Percentiles rank a stretch among this genome's conserved stretches.
Evolutionary conservation across 1,140 invertebrate species (phyloP).

Genomic region (Pollicipes pollicipes): DNA sequence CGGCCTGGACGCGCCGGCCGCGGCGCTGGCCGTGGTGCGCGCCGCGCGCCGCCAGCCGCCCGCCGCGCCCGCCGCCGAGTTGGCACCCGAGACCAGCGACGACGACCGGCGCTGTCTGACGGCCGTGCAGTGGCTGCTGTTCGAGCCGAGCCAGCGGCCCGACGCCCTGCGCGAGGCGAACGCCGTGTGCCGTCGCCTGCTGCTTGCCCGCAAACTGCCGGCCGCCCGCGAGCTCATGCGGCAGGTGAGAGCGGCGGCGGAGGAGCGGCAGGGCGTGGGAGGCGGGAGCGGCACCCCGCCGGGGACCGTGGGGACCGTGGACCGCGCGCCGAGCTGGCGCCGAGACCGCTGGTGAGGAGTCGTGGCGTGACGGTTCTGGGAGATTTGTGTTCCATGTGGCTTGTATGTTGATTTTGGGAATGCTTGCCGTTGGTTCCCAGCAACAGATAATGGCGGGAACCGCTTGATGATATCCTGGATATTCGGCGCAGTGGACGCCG

Average conservation of each 20-base stretch:
- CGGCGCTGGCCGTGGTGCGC: constrained; percentile 15
- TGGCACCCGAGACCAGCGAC: constrained; percentile 30
- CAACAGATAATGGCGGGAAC: no score
- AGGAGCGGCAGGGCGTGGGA: no score
- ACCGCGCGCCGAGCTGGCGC: constrained; percentile 44
- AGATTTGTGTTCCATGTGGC: no score
- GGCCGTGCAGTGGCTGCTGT: constrained; percentile 70
- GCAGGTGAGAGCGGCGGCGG: constrained; percentile 31
- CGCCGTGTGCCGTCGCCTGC: constrained; percentile 66
- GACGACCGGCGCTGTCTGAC: constrained; percentile 56
- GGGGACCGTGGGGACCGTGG: constrained; percentile 50
- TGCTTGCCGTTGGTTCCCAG: no score
- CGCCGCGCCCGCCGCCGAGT: constrained; percentile 17
- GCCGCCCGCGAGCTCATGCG: constrained; percentile 47
- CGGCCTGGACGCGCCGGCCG: constrained; percentile 16
- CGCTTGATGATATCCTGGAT: no score
- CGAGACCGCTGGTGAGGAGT: constrained; percentile 45
- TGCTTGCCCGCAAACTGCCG: constrained; percentile 43
- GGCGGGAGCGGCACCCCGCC: constrained; percentile 37
- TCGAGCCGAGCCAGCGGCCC: constrained; percentile 52
- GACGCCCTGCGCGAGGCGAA: constrained; percentile 72
- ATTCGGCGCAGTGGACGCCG: no score
- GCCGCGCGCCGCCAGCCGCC: no score
- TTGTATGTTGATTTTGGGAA: no score
- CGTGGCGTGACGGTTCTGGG: no score